Evolutionary conservation across 2,113 vertebrate species (phyloP).

Genomic region (Lampris megalopsis): DNA sequence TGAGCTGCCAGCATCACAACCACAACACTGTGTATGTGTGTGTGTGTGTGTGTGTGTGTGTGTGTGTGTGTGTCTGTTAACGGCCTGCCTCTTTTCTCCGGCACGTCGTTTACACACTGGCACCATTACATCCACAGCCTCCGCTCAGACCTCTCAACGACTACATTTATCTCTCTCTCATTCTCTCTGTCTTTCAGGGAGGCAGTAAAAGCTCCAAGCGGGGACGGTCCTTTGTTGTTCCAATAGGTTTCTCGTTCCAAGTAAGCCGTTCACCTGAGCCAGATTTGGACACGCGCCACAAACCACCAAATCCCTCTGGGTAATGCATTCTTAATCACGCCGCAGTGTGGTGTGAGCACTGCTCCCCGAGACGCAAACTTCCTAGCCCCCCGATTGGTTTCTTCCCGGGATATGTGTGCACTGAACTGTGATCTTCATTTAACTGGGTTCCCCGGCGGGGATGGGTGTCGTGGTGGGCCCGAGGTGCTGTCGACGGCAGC

Average conservation of each 20-base stretch:
- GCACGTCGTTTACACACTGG: conserved; percentile 35
- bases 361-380: conserved; percentile 6
- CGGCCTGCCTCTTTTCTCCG: conserved; percentile 25
- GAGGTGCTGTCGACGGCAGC: background rate
- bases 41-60: too few species aligned
- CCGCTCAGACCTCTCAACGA: conserved; percentile 30
- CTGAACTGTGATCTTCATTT: conserved; percentile 33
- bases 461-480: background rate
- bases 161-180: background rate
- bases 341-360: background rate
- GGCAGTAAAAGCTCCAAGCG: conserved; percentile 37
- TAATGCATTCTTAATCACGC: conserved; percentile 46
- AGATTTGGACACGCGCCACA: conserved; percentile 39
- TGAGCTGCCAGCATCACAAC: conserved; percentile 37
- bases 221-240: conserved; percentile 36
- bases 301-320: conserved; percentile 30
- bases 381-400: background rate
- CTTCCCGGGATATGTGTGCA: conserved; percentile 2
- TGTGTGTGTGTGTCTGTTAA: conserved; percentile 45
- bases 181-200: background rate
- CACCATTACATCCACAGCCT: conserved; percentile 44
- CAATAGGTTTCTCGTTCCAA: conserved; percentile 46
- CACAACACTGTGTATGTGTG: background rate
- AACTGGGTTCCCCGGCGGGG: background rate
- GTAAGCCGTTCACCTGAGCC: conserved; percentile 45